Evolutionary conservation across 2,797 vertebrate species (phyloP).

Genomic region (Tangara arthus): DNA sequence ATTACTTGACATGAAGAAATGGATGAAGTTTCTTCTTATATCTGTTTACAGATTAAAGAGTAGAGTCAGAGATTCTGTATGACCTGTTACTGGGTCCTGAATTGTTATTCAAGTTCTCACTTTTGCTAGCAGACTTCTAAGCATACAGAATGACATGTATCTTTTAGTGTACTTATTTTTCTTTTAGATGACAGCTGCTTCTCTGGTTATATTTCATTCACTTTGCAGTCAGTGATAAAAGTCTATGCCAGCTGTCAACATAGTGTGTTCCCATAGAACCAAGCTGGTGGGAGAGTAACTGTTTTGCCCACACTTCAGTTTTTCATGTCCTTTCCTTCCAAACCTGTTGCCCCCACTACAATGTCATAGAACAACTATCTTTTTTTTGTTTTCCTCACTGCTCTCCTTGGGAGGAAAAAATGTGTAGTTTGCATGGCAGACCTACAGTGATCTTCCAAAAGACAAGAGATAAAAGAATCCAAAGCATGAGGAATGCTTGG

Average conservation of each 20-base stretch:
- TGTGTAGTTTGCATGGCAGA: not conserved
- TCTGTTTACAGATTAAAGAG: not conserved
- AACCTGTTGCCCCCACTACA: not conserved
- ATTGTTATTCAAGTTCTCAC: not conserved
- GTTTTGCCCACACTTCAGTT: not conserved
- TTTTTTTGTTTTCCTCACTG: not conserved
- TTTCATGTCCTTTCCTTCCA: not conserved
- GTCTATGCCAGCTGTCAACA: not conserved
- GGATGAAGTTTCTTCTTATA: not conserved
- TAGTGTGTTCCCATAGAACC: not conserved
- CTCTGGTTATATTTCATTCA: not conserved
- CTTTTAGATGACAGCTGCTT: not conserved
- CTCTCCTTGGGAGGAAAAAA: not conserved
- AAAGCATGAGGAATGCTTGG: not conserved
- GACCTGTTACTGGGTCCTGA: not conserved
- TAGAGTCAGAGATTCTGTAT: not conserved
- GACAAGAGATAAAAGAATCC: not conserved
- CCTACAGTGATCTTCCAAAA: not conserved
- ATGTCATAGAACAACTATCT: not conserved
- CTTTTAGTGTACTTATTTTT: not conserved
- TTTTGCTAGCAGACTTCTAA: not conserved
- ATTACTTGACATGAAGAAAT: not conserved
- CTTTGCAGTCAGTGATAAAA: not conserved
- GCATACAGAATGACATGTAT: not conserved
- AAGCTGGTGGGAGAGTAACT: not conserved